phyloP scores from a whole-genome alignment of 2,888 invertebrate genomes.

The Dimorphilus gyrociliatus region DNA sequence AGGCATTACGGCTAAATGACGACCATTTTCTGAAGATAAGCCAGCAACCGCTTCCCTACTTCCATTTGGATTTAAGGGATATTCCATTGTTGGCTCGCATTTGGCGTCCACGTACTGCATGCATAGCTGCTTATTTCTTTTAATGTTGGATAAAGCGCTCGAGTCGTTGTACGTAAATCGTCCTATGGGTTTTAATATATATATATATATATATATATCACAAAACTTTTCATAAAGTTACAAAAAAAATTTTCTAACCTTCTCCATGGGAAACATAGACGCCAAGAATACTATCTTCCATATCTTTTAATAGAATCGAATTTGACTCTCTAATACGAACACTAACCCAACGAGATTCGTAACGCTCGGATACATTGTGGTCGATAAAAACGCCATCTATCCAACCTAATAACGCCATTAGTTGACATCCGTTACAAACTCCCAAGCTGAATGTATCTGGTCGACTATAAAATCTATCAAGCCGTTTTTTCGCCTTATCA shows the following conservation, averaged over 20 bases:
- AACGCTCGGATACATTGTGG: constrained; percentile 75
- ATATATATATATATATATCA: not conserved
- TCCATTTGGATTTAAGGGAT: constrained; percentile 72
- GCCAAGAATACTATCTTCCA: constrained; percentile 73
- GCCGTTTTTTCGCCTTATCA: constrained; percentile 53
- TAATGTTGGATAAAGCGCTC: constrained; percentile 22
- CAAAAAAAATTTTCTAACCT: constrained; percentile 46
- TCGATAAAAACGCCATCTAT: constrained; percentile 49
- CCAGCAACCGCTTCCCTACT: constrained; percentile 63
- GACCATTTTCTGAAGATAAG: constrained; percentile 69
- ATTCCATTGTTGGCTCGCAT: constrained; percentile 46
- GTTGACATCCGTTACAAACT: constrained; percentile 94
- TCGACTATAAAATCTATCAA: constrained; percentile 53
- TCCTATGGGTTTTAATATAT: constrained; percentile 15
- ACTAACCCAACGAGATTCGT: constrained; percentile 61
- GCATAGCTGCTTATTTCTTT: constrained; percentile 49
- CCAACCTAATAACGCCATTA: constrained; percentile 86
- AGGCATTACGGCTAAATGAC: constrained; percentile 94
- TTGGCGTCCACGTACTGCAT: constrained; percentile 68
- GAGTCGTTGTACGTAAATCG: constrained; percentile 41
- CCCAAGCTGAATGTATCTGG: constrained; percentile 80
- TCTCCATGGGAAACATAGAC: constrained; percentile 95
- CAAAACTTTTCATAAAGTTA: no score
- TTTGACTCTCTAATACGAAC: constrained; percentile 54
- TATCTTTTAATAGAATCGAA: constrained; percentile 71